A percentile compares a stretch with the other conserved stretches of the same genome.
Evolutionary conservation across 2,888 invertebrate species (phyloP).

Genomic region (Eutolmus rufibarbis): DNA sequence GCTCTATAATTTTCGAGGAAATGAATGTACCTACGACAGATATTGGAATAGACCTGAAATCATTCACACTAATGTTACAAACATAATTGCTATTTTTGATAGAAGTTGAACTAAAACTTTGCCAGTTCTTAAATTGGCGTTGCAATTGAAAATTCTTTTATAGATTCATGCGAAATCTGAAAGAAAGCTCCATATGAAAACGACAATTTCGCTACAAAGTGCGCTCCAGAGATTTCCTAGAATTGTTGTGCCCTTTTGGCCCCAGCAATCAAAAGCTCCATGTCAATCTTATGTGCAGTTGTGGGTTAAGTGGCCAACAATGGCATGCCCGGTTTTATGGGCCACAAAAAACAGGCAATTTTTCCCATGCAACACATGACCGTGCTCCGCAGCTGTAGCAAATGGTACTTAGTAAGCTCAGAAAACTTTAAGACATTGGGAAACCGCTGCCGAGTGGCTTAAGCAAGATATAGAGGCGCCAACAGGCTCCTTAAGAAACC

Average conservation of each 20-base stretch:
- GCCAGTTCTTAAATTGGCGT: background rate
- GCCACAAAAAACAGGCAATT: background rate
- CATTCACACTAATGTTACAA: background rate
- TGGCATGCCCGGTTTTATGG: background rate
- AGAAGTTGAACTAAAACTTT: background rate
- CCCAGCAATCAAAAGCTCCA: background rate
- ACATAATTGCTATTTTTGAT: background rate
- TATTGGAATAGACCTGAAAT: no score
- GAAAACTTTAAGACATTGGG: background rate
- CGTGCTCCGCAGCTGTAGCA: background rate
- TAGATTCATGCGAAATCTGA: background rate
- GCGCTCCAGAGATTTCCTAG: background rate
- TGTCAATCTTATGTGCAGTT: background rate
- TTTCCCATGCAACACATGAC: constrained; percentile 28
- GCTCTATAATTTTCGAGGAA: no score
- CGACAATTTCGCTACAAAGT: background rate
- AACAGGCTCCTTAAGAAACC: background rate
- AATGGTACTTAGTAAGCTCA: background rate
- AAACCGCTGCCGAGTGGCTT: background rate
- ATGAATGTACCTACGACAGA: no score
- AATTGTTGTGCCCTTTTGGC: background rate
- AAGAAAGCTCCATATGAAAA: background rate
- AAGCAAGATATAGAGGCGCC: constrained; percentile 6
- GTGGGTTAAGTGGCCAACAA: background rate
- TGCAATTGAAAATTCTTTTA: background rate